Base-by-base conservation (phyloP, 2,888 invertebrate genomes). In the Eupeodes luniger region DNA sequence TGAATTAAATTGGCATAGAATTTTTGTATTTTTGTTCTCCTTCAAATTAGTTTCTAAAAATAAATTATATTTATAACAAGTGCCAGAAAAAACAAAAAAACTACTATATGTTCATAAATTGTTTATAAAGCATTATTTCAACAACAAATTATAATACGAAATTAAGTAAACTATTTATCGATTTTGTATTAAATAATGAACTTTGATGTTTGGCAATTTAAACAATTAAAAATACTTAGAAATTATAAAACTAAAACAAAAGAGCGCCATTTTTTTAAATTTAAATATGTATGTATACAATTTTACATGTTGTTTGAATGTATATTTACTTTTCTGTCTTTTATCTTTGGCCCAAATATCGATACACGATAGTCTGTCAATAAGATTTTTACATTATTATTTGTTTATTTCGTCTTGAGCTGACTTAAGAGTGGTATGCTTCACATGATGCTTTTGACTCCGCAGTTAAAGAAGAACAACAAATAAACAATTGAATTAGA, bases 1-100 rank as follows among this genome's bases (percentile, higher is more conserved):
- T 66, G 14, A 49, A 66, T 51, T 51, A 5, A 67, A 51, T 49
- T 67, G 66, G 49, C 66, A 67, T 67, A 27, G 27, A 10, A 9
- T 11, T n/a, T 19, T 59, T 59, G 27, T 11, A 34, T 59, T 34
- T 14, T 59, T 27, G 7, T 19, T 49, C 49, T 27, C 27, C 27
- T 67, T 67, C 66, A 51, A 34, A n/a, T 67, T 67, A 10, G n/a
- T 67, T 49, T 49, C 66, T 67, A n/a, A 49, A 67, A 67, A 51
- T 67, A 67, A 51, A 67, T 67, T n/a, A 4, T 67, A n/a, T 66
- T 66, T 6, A 14, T 3, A 40, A 40, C 9, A 40, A 6, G 44
- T 64, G 47, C 47, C 66, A 51, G 19, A 27, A 67, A 49, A 49
- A 27, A 27, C 3, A 27, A 27, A 67, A 1, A 59, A 34, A 27